Evolutionary conservation across 2,888 invertebrate species (phyloP), one percentile per base, ranked within the genome.

Genomic region (Cheilosia impressa): DNA sequence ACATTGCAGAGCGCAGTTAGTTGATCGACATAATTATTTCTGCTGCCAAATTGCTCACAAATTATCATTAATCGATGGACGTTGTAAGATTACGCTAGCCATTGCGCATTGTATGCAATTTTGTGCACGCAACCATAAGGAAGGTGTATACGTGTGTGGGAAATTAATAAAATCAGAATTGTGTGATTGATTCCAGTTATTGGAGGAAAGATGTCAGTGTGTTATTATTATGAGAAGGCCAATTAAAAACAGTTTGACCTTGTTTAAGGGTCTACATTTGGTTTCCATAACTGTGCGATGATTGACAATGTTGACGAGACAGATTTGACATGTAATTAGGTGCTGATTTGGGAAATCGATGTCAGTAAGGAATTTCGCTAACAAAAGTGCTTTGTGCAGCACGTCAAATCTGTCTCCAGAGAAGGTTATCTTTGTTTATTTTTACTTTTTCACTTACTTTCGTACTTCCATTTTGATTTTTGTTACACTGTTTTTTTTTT

Each of bases 31-130:
- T 75, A 55, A 71, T 75, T 47, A 71, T 75, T 53, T 75, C 24
- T 79, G 71, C 47, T 53, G 75, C 55, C 69, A 75, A 84, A 84
- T 76, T 80, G 73, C 60, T 80, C 45, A 53, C 60, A 71, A 75
- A 84, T 84, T 80, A 80, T 80, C 60, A 71, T 84, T 80, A 84
- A 84, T 80, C 75, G 80, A 75, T 80, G 68, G 47, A 43, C 79
- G 69, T 65, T 63, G 75, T 45, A 62, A 55, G 75, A 77, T 66
- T 77, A 72, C 60, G 75, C 69, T 71, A 53, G 24, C 63, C 47
- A 7, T 38, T 13, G 38, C 38, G 38, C 34, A 38, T 63, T 69
- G 45, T 45, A 13, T 45, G 71, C 75, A 80, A 84, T 84, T 84
- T 84, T 7, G n/a, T 50, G 75, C 84, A 84, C 84, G 84, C 84